Conservation (phyloP, 2,113 vertebrate species). For the Poeciliopsis retropinna region DNA sequence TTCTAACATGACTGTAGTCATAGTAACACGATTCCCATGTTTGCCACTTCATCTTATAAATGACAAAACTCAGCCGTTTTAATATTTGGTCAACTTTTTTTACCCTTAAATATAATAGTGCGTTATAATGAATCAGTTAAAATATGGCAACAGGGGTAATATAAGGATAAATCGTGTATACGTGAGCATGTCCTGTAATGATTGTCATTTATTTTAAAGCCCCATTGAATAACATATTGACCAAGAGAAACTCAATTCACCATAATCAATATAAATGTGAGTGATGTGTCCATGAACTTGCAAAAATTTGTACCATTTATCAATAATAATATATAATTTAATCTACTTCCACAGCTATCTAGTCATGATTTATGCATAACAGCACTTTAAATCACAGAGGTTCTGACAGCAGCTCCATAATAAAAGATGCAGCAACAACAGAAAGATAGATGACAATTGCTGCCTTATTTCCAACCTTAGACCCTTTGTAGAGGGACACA, state of each 20-base stretch:
- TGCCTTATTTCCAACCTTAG: neutral
- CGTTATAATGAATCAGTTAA: no score
- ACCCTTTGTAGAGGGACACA: neutral
- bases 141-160: no score
- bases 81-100: no score
- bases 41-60: no score
- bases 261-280: neutral
- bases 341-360: neutral
- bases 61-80: no score
- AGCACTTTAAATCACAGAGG: constrained; percentile 17
- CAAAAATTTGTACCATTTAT: constrained; percentile 7
- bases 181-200: no score
- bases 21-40: no score
- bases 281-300: neutral
- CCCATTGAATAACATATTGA: no score
- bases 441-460: neutral
- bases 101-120: no score
- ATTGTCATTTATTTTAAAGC: no score
- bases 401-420: constrained; percentile 24
- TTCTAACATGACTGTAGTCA: no score
- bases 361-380: neutral
- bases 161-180: no score
- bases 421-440: constrained; percentile 9
- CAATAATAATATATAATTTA: neutral
- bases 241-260: neutral